Evolutionary conservation across 1,140 invertebrate genomes (phyloP), one percentile per base, ranked within the genome.

Genomic region (Cydia splendana): DNA sequence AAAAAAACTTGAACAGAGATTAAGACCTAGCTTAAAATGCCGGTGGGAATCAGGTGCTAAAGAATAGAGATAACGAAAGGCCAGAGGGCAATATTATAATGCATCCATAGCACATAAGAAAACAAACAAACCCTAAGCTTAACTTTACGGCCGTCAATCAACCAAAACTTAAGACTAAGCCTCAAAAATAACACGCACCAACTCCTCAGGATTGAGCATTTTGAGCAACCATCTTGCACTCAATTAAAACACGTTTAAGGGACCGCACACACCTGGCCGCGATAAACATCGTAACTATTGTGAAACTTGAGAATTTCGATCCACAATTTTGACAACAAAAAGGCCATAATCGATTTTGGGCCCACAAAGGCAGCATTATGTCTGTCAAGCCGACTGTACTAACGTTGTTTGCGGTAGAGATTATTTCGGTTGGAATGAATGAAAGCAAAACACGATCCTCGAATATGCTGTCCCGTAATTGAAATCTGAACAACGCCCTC

Each of bases 251-350:
- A 87, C 86, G 85, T 90, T 93, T 93, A 91, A 89, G 85, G 82
- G 77, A 80, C 82, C 78, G 74, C 76, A 86, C 80, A 81, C 91
- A 93, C 91, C 91, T 93, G 91, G 91, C 77, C 77, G 78, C 79
- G 91, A 92, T 93, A 92, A 88, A 89, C 90, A 91, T 93, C 91
- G 87, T 75, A 91, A 93, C 89, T 92, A 92, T 93, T 88, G 87
- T 91, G 88, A 80, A 90, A 92, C 88, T 84, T 86, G 91, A 92
- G 91, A 93, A 88, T 87, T 90, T 88, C 83, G 86, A 92, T 85
- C 90, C 90, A 88, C 89, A 91, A 91, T 93, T 93, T 92, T 93
- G 89, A 92, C 89, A 92, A 93, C 90, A 92, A 93, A 93, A 92
- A 91, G 89, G 89, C 88, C 86, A 89, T 93, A 93, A 93, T 93